phyloP scores from a whole-genome alignment of 2,888 invertebrate species.

The Cyclophora albipunctata region DNA sequence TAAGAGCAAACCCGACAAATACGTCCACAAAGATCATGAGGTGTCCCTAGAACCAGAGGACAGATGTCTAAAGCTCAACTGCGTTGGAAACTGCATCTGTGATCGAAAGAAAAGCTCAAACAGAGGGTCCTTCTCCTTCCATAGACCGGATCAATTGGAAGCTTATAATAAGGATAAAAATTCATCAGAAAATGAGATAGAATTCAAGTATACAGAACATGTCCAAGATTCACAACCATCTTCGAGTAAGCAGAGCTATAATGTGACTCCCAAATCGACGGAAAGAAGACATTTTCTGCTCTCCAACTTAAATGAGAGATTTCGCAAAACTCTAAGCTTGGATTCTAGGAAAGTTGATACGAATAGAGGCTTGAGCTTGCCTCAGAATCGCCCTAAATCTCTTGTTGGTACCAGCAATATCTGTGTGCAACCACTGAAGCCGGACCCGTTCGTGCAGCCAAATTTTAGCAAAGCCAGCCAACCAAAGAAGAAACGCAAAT shows the following conservation, averaged over 20 bases:
- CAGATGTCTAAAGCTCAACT: slow-evolving; percentile 52
- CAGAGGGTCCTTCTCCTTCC: slow-evolving; percentile 64
- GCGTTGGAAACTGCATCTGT: slow-evolving; percentile 60
- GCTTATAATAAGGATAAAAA: slow-evolving; percentile 47
- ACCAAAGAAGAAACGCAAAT: slow-evolving; percentile 67
- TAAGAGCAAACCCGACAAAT: slow-evolving; percentile 59
- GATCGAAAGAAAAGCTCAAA: slow-evolving; percentile 56
- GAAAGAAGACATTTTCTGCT: slow-evolving; percentile 60
- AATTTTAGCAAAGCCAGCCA: slow-evolving; percentile 58
- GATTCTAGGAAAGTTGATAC: slow-evolving; percentile 65
- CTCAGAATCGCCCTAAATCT: slow-evolving; percentile 61
- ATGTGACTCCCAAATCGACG: slow-evolving; percentile 64
- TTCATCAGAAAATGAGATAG: slow-evolving; percentile 62
- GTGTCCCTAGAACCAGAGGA: slow-evolving; percentile 51
- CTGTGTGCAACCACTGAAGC: slow-evolving; percentile 50
- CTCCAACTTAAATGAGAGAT: slow-evolving; percentile 64
- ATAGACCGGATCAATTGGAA: slow-evolving; percentile 56
- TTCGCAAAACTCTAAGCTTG: slow-evolving; percentile 67
- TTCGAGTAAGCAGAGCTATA: slow-evolving; percentile 63
- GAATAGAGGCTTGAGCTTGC: slow-evolving; percentile 49
- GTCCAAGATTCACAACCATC: slow-evolving; percentile 59
- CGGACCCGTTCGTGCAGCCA: slow-evolving; percentile 45
- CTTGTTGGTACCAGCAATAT: slow-evolving; percentile 61
- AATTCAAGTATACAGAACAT: slow-evolving; percentile 67
- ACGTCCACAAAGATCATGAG: slow-evolving; percentile 60